These are phyloP conservation scores for Phrynosoma platyrhinos DNA, from an alignment of 2,113 vertebrate species.

Conservation along the genomic window DNA sequence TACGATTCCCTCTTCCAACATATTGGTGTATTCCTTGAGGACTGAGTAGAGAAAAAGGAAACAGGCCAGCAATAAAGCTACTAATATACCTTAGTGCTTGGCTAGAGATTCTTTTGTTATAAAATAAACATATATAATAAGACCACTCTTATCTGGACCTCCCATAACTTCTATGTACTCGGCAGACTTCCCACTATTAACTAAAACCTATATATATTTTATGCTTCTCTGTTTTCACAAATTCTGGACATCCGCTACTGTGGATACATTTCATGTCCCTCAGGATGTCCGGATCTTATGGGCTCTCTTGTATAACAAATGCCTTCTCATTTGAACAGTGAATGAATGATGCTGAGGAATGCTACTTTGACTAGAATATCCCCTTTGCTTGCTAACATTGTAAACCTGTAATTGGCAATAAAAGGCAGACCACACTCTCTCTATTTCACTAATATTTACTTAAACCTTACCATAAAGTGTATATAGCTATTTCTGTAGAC, in stretches of 20 bases:
- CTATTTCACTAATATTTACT: conserved; percentile 74
- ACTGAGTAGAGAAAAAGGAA: conserved; percentile 40
- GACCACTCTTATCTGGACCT: conserved; percentile 19
- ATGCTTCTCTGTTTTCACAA: conserved; percentile 19
- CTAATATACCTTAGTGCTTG: conserved; percentile 56
- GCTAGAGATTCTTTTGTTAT: conserved; percentile 61
- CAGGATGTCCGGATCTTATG: conserved; percentile 12
- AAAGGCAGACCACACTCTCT: conserved; percentile 68
- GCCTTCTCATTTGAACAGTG: conserved; percentile 57
- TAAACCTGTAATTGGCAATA: conserved; percentile 76
- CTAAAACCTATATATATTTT: conserved; percentile 17
- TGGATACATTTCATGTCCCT: conserved; percentile 21
- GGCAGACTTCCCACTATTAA: conserved; percentile 8
- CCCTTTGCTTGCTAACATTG: conserved; percentile 66
- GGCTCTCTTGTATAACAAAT: conserved; percentile 48
- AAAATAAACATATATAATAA: conserved; percentile 48
- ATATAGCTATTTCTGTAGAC: conserved; percentile 69
- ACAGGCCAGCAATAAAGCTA: conserved; percentile 64
- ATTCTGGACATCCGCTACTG: conserved; percentile 29
- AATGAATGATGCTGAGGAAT: conserved; percentile 62
- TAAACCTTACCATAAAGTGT: conserved; percentile 73
- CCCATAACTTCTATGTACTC: conserved; percentile 14
- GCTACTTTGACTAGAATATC: conserved; percentile 62
- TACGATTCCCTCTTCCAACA: conserved; percentile 46
- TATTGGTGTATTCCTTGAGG: conserved; percentile 59